Conservation (phyloP, 2,888 invertebrate genomes). For the Xanthia icteritia region DNA sequence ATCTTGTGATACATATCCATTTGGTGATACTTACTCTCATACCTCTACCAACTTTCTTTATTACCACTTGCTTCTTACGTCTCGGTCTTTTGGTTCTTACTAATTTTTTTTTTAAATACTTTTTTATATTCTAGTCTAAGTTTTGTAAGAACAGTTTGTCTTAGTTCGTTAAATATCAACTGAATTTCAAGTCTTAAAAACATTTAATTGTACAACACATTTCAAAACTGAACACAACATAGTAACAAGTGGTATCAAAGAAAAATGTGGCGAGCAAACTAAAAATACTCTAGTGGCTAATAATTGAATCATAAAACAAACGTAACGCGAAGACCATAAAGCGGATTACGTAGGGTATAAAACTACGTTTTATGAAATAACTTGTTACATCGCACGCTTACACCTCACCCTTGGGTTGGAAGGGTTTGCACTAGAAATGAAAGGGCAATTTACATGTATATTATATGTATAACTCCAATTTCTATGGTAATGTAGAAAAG, state of each 20-base stretch:
- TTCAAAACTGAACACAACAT: neutral
- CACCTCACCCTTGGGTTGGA: conserved; percentile 25
- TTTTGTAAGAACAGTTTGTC: neutral
- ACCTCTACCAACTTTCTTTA: neutral
- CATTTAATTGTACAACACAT: neutral
- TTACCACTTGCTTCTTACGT: neutral
- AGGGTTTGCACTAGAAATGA: conserved; percentile 54
- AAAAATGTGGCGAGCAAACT: conserved; percentile 20
- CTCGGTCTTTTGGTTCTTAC: too few species aligned
- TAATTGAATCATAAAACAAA: conserved; percentile 62
- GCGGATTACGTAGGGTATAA: conserved; percentile 47
- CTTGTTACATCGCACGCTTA: conserved; percentile 53
- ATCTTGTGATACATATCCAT: too few species aligned
- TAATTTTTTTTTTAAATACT: too few species aligned
- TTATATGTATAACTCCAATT: conserved; percentile 56
- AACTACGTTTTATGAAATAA: conserved; percentile 65
- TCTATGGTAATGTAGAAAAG: conserved; percentile 51
- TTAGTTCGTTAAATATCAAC: neutral
- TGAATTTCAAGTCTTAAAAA: neutral
- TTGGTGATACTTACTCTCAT: neutral
- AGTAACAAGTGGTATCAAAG: conserved; percentile 20
- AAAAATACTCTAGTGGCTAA: conserved; percentile 53
- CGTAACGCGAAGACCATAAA: conserved; percentile 53
- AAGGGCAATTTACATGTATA: conserved; percentile 59
- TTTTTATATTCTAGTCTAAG: neutral